Base-by-base conservation (phyloP, 2,797 vertebrate species). In the Microctenopoma steveboyesi region DNA sequence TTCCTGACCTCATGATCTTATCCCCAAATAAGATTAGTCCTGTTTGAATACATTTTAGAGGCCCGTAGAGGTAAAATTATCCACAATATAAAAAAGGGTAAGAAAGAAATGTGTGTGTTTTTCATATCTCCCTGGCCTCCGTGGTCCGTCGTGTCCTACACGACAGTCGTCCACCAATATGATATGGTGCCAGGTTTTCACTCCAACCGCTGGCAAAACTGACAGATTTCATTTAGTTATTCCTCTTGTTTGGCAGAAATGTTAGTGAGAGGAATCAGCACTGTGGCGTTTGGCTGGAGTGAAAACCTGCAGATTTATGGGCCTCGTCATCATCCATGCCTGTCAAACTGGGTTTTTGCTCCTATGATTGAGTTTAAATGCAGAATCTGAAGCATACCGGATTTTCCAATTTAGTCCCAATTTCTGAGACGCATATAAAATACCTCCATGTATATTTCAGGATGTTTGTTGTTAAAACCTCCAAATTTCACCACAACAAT, bases 241-340 rank as follows among this genome's bases (percentile, higher is more conserved):
- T 76, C 27, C 7, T 54, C 27, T 72, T 46, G 60, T 74, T 61
- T 66, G 69, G 16, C 64, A 62, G 35, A 53, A 69, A 64, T 54
- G 62, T 52, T 51, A 73, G 79, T 84, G 65, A 72, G 27, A 59
- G n/a, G 52, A 54, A 82, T 70, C 76, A 54, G 45, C 39, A 64
- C 53, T 46, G 57, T 62, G 54, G 55, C 30, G 61, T 69, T 73
- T 68, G 52, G 50, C 59, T 63, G 16, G 45, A 67, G 68, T 56
- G 37, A 70, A 78, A 81, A 66, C 39, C 67, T 76, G 64, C 74
- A 57, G 64, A 58, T 64, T 71, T 30, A 46, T 15, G 13, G 42
- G 6, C 16, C 22, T 27, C 11, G 4, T 18, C 9, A 22, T 47
- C 35, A 1, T 27, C 22, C 40, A 2, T 64, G 53, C 14, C 35